Evolutionary conservation across 2,888 invertebrate genomes (phyloP).

Genomic region (Branchipolynoe longqiensis): DNA sequence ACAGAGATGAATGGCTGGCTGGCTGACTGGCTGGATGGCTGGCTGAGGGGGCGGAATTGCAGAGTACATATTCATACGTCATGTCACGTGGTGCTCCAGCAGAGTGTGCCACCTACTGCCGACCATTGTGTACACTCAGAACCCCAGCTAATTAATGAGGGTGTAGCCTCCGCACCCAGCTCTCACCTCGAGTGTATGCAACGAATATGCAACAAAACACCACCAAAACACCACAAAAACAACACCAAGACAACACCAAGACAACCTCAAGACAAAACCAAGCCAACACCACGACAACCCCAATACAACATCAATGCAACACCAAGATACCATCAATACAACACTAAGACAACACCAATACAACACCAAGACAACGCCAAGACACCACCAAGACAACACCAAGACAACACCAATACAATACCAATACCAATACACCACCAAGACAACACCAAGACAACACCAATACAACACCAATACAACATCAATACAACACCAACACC

Average conservation of each 20-base stretch:
- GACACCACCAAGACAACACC: background rate
- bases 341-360: background rate
- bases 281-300: background rate
- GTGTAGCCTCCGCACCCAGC: too few relatives aligned
- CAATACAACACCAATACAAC: background rate
- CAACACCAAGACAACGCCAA: background rate
- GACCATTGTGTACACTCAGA: too few relatives aligned
- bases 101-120: too few relatives aligned
- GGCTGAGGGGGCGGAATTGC: too few relatives aligned
- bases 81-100: too few relatives aligned
- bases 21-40: too few relatives aligned
- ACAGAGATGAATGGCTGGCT: too few relatives aligned
- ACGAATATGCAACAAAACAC: too few relatives aligned
- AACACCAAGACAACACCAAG: background rate
- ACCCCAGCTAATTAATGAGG: too few relatives aligned
- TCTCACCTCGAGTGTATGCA: too few relatives aligned
- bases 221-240: background rate
- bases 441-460: background rate
- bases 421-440: background rate
- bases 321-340: background rate
- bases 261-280: background rate
- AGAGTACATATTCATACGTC: too few relatives aligned
- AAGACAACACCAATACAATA: background rate
- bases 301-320: background rate
- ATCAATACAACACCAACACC: background rate